phyloP scores from a whole-genome alignment of 2,113 vertebrate genomes.

The Cnemophilus loriae region DNA sequence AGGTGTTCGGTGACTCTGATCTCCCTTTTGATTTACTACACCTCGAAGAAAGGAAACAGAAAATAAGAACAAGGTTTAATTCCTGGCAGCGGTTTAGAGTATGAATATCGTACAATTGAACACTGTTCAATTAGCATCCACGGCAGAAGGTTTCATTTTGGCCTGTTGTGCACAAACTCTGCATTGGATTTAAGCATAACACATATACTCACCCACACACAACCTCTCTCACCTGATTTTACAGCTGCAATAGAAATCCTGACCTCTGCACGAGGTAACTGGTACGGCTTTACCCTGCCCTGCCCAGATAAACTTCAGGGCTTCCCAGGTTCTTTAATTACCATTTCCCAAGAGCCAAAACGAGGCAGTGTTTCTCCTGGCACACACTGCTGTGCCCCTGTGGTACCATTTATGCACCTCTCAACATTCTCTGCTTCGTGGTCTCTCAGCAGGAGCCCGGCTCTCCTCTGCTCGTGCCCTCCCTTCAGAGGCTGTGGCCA shows the following conservation, averaged over 20 bases:
- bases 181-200: background rate
- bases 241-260: background rate
- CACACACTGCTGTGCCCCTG: background rate
- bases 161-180: background rate
- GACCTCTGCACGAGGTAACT: background rate
- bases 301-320: background rate
- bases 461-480: background rate
- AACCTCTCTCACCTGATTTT: background rate
- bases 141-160: background rate
- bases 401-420: fast-evolving
- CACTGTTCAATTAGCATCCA: background rate
- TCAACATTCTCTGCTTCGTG: background rate
- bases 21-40: background rate
- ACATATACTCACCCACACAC: fast-evolving
- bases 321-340: background rate
- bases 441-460: background rate
- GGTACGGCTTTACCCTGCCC: background rate
- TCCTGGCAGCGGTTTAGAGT: background rate
- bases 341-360: background rate
- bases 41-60: background rate
- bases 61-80: background rate
- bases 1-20: background rate
- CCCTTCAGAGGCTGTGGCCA: background rate
- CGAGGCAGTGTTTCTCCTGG: background rate
- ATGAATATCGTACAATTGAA: background rate